Evolutionary conservation across 2,888 invertebrate genomes (phyloP).

Genomic region (Heliconius aoede): DNA sequence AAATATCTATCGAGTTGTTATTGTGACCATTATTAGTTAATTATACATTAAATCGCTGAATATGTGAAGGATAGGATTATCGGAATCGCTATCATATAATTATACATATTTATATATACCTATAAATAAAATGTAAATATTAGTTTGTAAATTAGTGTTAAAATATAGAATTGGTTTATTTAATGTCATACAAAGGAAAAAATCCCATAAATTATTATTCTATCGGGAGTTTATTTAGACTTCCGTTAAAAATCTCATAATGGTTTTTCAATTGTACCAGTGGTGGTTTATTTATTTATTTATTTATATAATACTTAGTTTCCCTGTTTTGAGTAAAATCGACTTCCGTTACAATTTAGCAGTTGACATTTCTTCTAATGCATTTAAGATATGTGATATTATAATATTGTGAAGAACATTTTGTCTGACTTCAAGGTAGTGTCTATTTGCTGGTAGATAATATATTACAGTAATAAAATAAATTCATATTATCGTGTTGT

Average conservation of each 20-base stretch:
- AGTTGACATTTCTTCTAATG: constrained; percentile 76
- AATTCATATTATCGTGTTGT: constrained; percentile 54
- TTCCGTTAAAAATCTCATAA: constrained; percentile 83
- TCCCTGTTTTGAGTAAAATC: constrained; percentile 63
- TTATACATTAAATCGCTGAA: constrained; percentile 81
- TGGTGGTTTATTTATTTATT: constrained; percentile 81
- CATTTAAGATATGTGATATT: constrained; percentile 84
- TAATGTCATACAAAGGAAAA: constrained; percentile 81
- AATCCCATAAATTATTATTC: constrained; percentile 83
- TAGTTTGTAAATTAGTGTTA: constrained; percentile 82
- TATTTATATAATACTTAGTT: constrained; percentile 71
- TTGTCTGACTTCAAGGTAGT: constrained; percentile 83
- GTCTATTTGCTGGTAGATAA: constrained; percentile 69
- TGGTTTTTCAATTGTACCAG: constrained; percentile 83
- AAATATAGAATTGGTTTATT: constrained; percentile 84
- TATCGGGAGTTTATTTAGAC: constrained; percentile 79
- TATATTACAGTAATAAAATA: constrained; percentile 65
- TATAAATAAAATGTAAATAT: constrained; percentile 84
- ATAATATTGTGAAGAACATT: constrained; percentile 80
- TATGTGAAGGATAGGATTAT: constrained; percentile 79
- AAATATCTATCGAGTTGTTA: constrained; percentile 83
- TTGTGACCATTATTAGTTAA: constrained; percentile 83
- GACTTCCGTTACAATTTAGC: constrained; percentile 56
- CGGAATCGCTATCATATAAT: constrained; percentile 80
- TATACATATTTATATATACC: constrained; percentile 84